Evolutionary conservation across 2,113 vertebrate species (phyloP), one percentile per base, ranked within the genome.

Genomic region (Meles meles): DNA sequence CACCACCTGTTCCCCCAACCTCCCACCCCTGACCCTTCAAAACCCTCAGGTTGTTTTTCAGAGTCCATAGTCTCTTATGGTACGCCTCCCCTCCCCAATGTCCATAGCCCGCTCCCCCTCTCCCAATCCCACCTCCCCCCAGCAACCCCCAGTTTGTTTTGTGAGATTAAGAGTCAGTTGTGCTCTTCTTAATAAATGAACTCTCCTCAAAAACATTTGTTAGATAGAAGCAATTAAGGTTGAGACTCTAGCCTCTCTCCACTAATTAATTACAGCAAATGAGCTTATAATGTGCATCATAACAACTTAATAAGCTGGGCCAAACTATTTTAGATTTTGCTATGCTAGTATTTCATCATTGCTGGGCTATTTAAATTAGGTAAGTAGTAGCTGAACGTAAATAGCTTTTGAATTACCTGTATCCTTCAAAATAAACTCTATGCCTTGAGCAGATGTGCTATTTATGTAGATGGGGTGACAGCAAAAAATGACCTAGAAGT

Each of bases 231-330:
- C 57, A 97, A 96, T 97, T 96, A 96, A 88, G 39, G 76, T 69
- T 10, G 61, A 94, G 44, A 52, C 71, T 96, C 74, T 86, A 69
- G 61, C 27, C 74, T 97, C 23, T 79, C 83, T 95, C 39, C 42
- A 79, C 80, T 84, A 97, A 90, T 97, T 97, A 95, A 97, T 93
- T 93, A 80, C 9, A 82, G 83, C 94, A 97, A 98, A 93, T 94
- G 89, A 89, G 57, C 67, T 65, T 97, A 37, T 94, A 97, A 98
- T 97, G 90, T 92, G 93, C 92, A 95, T 12, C 6, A 74, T 27
- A 97, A 82, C 52, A 97, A 72, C 34, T 86, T 76, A 97, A 97
- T 97, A 97, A 96, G 90, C 94, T 85, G 65, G 97, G 47, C 44
- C 89, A 94, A 90, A 93, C 88, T 69, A 61, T 81, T 95, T 71